Evolutionary conservation across 2,797 vertebrate genomes (phyloP).

Genomic region (Brotula barbata): DNA sequence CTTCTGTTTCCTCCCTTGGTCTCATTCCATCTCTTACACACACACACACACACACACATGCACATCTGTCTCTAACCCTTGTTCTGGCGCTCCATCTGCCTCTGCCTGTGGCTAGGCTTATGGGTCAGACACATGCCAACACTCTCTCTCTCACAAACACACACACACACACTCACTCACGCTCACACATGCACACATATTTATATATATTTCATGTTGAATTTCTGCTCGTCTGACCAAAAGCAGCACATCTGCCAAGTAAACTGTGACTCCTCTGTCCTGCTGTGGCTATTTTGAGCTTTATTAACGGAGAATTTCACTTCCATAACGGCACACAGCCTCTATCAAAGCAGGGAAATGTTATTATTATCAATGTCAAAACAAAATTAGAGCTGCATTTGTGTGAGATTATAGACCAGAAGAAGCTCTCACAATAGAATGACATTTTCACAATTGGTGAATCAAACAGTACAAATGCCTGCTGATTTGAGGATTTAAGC

Average conservation of each 20-base stretch:
- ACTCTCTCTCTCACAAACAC: neutral
- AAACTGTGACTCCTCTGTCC: neutral
- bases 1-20: neutral
- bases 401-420: neutral
- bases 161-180: conserved; percentile 14
- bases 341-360: neutral
- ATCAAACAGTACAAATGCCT: too few relatives aligned
- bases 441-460: too few relatives aligned
- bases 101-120: conserved; percentile 29
- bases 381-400: neutral
- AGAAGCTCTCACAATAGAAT: neutral
- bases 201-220: conserved; percentile 14
- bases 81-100: conserved; percentile 50
- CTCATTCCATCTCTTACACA: neutral
- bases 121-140: conserved; percentile 6
- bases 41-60: conserved; percentile 16
- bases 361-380: neutral
- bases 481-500: too few relatives aligned
- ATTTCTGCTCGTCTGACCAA: neutral
- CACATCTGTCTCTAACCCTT: conserved; percentile 46
- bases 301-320: too few relatives aligned
- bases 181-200: too few relatives aligned
- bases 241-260: neutral
- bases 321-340: too few relatives aligned
- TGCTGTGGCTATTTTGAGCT: neutral